phyloP scores from a whole-genome alignment of 2,888 invertebrate species.

The Drosophila austrosaltans region DNA sequence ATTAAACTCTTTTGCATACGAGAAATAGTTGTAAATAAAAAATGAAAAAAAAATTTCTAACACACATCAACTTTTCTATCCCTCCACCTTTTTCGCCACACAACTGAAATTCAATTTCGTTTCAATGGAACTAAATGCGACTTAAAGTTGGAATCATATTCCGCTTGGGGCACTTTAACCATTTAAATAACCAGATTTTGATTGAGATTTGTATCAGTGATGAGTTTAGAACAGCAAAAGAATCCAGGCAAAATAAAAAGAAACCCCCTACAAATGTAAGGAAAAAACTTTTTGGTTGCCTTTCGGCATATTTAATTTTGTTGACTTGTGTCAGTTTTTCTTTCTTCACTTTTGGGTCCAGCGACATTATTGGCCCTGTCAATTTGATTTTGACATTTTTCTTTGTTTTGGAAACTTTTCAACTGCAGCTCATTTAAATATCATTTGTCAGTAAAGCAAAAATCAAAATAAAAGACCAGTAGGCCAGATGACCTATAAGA shows the following conservation, averaged over 20 bases:
- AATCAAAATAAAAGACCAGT: constrained; percentile 29
- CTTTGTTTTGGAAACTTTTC: constrained; percentile 59
- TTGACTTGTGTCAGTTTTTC: constrained; percentile 56
- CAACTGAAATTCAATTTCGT: constrained; percentile 63
- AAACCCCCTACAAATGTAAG: constrained; percentile 4
- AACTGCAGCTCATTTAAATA: constrained; percentile 76
- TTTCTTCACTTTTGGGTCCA: constrained; percentile 8
- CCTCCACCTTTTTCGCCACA: background rate
- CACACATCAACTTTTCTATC: constrained; percentile 61
- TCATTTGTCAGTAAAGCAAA: constrained; percentile 63
- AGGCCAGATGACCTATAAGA: constrained; percentile 15
- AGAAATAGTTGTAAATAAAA: constrained; percentile 72
- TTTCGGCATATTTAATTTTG: constrained; percentile 72
- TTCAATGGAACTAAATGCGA: constrained; percentile 55
- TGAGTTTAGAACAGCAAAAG: constrained; percentile 55
- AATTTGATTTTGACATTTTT: constrained; percentile 48
- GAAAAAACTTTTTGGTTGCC: constrained; percentile 59
- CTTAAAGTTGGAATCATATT: constrained; percentile 42
- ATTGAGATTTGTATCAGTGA: constrained; percentile 28
- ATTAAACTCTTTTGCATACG: constrained; percentile 76
- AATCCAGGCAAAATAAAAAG: background rate
- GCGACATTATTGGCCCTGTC: constrained; percentile 56
- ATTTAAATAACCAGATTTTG: constrained; percentile 60
- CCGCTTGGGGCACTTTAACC: constrained; percentile 48
- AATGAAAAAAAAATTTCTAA: constrained; percentile 52